Evolutionary conservation across 2,797 vertebrate species (phyloP).

Genomic region (Danio choprae): DNA sequence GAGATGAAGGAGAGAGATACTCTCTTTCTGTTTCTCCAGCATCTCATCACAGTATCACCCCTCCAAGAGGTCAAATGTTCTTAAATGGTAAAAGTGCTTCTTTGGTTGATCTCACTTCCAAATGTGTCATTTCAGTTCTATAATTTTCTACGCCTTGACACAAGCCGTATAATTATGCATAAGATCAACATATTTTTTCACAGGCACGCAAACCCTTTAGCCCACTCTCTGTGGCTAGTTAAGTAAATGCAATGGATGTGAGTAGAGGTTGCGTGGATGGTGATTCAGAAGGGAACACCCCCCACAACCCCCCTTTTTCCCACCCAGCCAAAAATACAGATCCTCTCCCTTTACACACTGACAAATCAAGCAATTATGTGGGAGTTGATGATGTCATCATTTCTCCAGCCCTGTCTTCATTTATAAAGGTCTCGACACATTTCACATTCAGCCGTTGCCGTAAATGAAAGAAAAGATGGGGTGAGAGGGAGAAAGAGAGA

Average conservation of each 20-base stretch:
- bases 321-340: slow-evolving; percentile 11
- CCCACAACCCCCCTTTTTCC: neutral
- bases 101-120: slow-evolving; percentile 50
- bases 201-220: slow-evolving; percentile 60
- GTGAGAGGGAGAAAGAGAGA: slow-evolving; percentile 48
- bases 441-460: slow-evolving; percentile 69
- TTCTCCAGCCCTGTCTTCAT: slow-evolving; percentile 65
- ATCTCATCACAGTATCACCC: slow-evolving; percentile 34
- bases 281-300: slow-evolving; percentile 10
- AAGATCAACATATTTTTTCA: slow-evolving; percentile 61
- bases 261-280: slow-evolving; percentile 3
- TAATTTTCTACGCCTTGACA: slow-evolving; percentile 54
- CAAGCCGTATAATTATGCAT: slow-evolving; percentile 54
- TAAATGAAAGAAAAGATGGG: slow-evolving; percentile 73
- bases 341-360: slow-evolving; percentile 57
- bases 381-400: slow-evolving; percentile 81
- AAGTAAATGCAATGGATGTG: slow-evolving; percentile 16
- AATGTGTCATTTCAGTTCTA: slow-evolving; percentile 56
- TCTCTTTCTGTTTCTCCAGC: neutral
- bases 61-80: slow-evolving; percentile 50
- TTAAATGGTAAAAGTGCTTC: slow-evolving; percentile 52
- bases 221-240: slow-evolving; percentile 24
- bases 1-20: no score
- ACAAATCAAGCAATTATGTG: slow-evolving; percentile 78
- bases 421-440: slow-evolving; percentile 72